A percentile compares a stretch with the other conserved stretches of the same genome.
These are phyloP conservation scores for Dermatophagoides farinae DNA, from an alignment of 1,140 invertebrate genomes.

Conservation along the genomic window DNA sequence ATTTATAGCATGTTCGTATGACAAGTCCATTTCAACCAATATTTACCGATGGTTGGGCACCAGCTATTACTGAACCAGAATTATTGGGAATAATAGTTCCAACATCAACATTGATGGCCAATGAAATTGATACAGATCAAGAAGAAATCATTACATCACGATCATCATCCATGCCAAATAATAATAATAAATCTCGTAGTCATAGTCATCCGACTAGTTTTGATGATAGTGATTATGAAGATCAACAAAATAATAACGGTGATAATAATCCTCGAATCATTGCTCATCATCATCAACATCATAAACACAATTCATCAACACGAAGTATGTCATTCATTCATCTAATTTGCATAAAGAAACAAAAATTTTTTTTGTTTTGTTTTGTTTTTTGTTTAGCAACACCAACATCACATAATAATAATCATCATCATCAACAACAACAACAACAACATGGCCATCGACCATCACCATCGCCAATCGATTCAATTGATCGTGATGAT, in stretches of 20 bases:
- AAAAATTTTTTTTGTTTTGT: too few species aligned
- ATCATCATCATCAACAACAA: too few species aligned
- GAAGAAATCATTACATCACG: neutral
- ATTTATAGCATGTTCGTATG: neutral
- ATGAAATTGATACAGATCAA: neutral
- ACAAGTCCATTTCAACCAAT: constrained; percentile 62
- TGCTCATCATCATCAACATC: too few species aligned
- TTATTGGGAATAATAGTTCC: constrained; percentile 13
- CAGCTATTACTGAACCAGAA: constrained; percentile 24
- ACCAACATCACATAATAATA: neutral
- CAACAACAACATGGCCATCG: neutral
- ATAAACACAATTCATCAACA: too few species aligned
- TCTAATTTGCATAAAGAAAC: too few species aligned
- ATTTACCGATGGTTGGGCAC: constrained; percentile 86
- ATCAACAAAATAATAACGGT: too few species aligned
- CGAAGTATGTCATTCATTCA: too few species aligned
- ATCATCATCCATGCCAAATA: neutral
- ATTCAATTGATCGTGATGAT: neutral
- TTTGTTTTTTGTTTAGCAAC: neutral
- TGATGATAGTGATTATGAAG: too few species aligned
- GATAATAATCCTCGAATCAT: too few species aligned
- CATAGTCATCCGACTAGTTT: too few species aligned
- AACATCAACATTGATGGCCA: neutral
- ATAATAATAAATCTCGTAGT: too few species aligned
- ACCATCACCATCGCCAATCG: neutral